These are phyloP conservation scores for Crioceris asparagi DNA, from an alignment of 2,888 invertebrate species.

Conservation along the genomic window DNA sequence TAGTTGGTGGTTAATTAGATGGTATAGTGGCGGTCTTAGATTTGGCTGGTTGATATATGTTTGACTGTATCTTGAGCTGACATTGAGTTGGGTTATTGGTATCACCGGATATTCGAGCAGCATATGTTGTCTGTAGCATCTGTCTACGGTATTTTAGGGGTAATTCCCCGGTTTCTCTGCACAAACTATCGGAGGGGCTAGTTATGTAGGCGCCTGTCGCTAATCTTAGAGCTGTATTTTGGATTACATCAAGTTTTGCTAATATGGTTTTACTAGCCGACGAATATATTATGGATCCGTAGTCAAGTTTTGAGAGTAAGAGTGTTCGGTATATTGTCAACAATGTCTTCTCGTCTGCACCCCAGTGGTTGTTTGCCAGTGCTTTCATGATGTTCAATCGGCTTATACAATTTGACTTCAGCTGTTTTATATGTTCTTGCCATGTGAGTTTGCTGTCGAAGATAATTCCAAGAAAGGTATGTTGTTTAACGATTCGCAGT, in stretches of 20 bases:
- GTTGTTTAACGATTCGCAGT: not conserved
- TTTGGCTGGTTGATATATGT: no score
- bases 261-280: constrained; percentile 4
- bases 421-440: not conserved
- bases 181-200: constrained; percentile 3
- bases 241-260: constrained; percentile 2
- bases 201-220: constrained; percentile 2
- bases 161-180: not conserved
- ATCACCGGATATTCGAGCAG: not conserved
- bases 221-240: constrained; percentile 4
- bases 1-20: no score
- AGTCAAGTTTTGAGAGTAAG: not conserved
- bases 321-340: not conserved
- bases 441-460: not conserved
- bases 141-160: not conserved
- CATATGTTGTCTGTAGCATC: not conserved
- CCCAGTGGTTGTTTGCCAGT: not conserved
- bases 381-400: not conserved
- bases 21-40: no score
- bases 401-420: not conserved
- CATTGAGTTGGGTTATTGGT: not conserved
- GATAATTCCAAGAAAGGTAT: not conserved
- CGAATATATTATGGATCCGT: constrained; percentile 1
- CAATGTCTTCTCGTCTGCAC: not conserved
- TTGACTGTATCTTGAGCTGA: no score